A percentile compares a stretch with the other conserved stretches of the same genome.
phyloP scores from a whole-genome alignment of 1,140 invertebrate species.

The Homarus americanus region DNA sequence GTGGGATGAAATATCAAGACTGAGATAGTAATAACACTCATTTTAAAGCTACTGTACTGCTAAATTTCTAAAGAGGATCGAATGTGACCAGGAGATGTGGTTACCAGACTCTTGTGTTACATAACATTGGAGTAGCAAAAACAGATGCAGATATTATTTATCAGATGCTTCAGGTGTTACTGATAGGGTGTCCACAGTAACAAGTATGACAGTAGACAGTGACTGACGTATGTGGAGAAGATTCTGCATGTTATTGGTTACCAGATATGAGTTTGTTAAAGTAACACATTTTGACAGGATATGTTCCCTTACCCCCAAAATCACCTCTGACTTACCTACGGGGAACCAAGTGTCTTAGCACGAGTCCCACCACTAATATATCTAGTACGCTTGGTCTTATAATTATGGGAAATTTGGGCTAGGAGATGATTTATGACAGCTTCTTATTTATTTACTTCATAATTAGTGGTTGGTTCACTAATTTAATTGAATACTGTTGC shows the following conservation, averaged over 20 bases:
- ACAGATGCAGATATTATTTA: no score
- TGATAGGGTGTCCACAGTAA: not conserved
- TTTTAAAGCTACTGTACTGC: not conserved
- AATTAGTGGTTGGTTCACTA: slow-evolving; percentile 24
- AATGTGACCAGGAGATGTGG: not conserved
- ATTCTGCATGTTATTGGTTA: not conserved
- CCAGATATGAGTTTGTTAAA: not conserved
- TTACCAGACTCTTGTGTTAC: not conserved
- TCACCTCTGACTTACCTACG: not conserved
- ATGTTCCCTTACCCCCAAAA: slow-evolving; percentile 2
- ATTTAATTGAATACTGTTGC: slow-evolving; percentile 12
- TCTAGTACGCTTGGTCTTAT: not conserved
- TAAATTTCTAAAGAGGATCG: not conserved
- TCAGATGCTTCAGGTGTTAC: not conserved
- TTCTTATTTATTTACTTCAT: slow-evolving; percentile 20
- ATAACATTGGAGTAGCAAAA: not conserved
- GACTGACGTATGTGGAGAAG: not conserved
- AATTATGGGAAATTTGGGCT: not conserved
- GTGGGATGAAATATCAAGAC: not conserved
- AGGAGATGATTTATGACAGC: slow-evolving; percentile 11
- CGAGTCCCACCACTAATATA: not conserved
- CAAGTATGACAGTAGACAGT: not conserved
- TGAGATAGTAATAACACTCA: not conserved
- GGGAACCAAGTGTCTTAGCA: slow-evolving; percentile 5
- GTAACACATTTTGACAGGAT: not conserved